phyloP scores from a whole-genome alignment of 2,113 vertebrate species.

The Vireo altiloquus region DNA sequence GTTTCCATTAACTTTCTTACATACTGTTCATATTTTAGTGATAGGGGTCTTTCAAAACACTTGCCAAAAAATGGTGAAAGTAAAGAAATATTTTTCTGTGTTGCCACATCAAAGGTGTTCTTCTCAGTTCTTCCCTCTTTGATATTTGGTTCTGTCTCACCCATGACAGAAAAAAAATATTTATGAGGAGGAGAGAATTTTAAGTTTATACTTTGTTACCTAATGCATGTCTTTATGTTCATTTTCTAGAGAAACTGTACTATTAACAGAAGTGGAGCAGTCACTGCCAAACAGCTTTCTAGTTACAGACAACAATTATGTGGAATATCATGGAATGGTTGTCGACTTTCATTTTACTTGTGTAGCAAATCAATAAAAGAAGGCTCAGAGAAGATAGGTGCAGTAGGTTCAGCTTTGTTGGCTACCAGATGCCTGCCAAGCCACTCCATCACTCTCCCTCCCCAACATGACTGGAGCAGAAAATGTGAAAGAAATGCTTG shows the following conservation, averaged over 20 bases:
- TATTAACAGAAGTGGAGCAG: not conserved
- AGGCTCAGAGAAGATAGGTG: not conserved
- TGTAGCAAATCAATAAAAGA: not conserved
- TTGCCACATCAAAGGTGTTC: not conserved
- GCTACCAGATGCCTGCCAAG: not conserved
- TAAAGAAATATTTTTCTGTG: not conserved
- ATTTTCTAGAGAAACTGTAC: not conserved
- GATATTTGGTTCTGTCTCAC: not conserved
- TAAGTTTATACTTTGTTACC: not conserved
- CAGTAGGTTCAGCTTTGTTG: not conserved
- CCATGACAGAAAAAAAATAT: not conserved
- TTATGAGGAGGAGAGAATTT: not conserved
- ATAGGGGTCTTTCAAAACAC: not conserved
- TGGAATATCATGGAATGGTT: not conserved
- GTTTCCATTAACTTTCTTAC: not conserved
- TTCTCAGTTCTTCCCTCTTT: not conserved
- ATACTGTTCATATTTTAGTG: not conserved
- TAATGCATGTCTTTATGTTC: not conserved
- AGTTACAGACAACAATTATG: not conserved
- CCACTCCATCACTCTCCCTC: not conserved
- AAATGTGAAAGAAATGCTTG: not conserved
- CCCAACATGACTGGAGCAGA: not conserved
- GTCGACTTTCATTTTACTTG: not conserved
- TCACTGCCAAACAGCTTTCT: not conserved
- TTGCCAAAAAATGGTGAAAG: not conserved